These are phyloP conservation scores for Brachyistius frenatus DNA, from an alignment of 2,113 vertebrate species.

Conservation along the genomic window DNA sequence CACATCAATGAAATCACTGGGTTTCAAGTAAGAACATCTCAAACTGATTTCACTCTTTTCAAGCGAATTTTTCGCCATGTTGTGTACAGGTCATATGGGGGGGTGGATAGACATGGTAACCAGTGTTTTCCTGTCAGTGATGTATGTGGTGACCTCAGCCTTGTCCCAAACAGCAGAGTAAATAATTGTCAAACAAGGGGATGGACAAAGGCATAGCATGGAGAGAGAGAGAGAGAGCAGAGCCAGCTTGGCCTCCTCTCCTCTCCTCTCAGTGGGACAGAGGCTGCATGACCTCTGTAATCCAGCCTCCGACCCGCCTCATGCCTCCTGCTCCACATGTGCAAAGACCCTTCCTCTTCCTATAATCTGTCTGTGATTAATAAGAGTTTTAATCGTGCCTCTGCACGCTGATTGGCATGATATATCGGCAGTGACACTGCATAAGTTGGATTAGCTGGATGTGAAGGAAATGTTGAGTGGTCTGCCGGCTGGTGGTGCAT, in stretches of 20 bases:
- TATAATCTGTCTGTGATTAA: slow-evolving; percentile 75
- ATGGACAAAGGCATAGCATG: slow-evolving; percentile 82
- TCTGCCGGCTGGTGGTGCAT: slow-evolving; percentile 33
- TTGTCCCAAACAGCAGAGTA: slow-evolving; percentile 79
- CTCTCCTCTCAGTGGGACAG: slow-evolving; percentile 57
- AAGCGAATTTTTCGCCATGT: not conserved
- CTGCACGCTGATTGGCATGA: not conserved
- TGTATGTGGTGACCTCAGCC: slow-evolving; percentile 74
- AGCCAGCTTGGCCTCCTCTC: slow-evolving; percentile 39
- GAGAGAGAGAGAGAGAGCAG: slow-evolving; percentile 41
- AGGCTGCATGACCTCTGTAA: slow-evolving; percentile 74
- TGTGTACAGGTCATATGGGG: slow-evolving; percentile 40
- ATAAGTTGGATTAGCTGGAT: not conserved
- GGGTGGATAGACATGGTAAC: slow-evolving; percentile 47
- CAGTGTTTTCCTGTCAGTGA: slow-evolving; percentile 73
- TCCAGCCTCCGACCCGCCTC: slow-evolving; percentile 24
- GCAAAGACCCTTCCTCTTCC: slow-evolving; percentile 28
- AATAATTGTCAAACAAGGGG: slow-evolving; percentile 86
- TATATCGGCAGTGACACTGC: not conserved
- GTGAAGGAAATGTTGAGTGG: not conserved
- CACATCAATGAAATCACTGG: too few relatives aligned
- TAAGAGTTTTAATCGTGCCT: slow-evolving; percentile 67
- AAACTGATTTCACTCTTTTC: too few relatives aligned
- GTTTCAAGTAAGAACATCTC: too few relatives aligned
- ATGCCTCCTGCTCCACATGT: slow-evolving; percentile 39